These are phyloP conservation scores for Asteroscopus sphinx DNA, from an alignment of 2,888 invertebrate genomes.

Conservation along the genomic window DNA sequence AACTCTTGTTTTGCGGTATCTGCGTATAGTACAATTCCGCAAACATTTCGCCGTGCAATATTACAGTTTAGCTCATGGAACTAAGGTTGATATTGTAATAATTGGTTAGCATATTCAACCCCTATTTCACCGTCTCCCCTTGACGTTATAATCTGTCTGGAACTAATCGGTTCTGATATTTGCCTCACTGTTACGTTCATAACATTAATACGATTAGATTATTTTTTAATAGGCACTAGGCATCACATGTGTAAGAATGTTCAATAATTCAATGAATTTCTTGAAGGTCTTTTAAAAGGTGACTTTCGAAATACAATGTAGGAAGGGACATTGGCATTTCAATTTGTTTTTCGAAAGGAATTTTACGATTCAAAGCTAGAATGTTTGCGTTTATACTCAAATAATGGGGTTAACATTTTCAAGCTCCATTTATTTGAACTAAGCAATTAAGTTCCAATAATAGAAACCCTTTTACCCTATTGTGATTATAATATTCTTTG, in stretches of 20 bases:
- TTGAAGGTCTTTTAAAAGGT: constrained; percentile 12
- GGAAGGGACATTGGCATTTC: constrained; percentile 15
- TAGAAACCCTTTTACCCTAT: constrained; percentile 51
- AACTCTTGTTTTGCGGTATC: constrained; percentile 48
- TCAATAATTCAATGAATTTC: constrained; percentile 7
- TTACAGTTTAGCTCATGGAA: neutral
- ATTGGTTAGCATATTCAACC: constrained; percentile 44
- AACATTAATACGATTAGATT: constrained; percentile 62
- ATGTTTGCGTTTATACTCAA: neutral
- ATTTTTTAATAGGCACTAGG: constrained; percentile 20
- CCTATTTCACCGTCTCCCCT: constrained; percentile 74
- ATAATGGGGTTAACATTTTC: constrained; percentile 3
- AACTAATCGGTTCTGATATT: constrained; percentile 79
- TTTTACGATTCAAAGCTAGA: constrained; percentile 3
- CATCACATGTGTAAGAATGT: neutral
- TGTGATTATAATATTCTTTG: constrained; percentile 59
- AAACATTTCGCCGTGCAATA: neutral
- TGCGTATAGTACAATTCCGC: constrained; percentile 21
- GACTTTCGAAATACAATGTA: neutral
- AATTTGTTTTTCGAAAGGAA: constrained; percentile 7
- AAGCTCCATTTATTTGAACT: constrained; percentile 29
- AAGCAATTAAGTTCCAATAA: constrained; percentile 52
- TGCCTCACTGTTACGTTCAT: constrained; percentile 56
- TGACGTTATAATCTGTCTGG: constrained; percentile 79
- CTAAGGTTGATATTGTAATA: constrained; percentile 45